These are phyloP conservation scores for Merops nubicus DNA, from an alignment of 2,113 vertebrate genomes.

Conservation along the genomic window DNA sequence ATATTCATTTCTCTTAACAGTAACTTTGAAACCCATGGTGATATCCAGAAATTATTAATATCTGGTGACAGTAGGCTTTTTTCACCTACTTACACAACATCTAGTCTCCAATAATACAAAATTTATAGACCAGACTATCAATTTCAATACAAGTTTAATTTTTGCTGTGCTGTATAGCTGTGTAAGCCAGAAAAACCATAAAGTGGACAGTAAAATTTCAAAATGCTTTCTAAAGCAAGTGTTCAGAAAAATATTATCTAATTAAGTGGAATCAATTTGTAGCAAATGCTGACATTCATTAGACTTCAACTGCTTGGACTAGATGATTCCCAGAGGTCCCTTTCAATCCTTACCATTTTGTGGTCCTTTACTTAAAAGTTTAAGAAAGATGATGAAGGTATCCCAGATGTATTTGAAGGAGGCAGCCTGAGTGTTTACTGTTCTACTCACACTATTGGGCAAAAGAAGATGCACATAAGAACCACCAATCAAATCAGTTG, in stretches of 20 bases:
- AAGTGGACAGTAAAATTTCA: background rate
- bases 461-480: background rate
- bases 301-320: background rate
- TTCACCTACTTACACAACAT: background rate
- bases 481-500: background rate
- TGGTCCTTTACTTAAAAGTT: background rate
- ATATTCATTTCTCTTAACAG: background rate
- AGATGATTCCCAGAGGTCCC: background rate
- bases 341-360: background rate
- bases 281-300: background rate
- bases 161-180: background rate
- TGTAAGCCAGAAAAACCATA: background rate
- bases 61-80: background rate
- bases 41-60: background rate
- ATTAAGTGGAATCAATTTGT: background rate
- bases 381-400: background rate
- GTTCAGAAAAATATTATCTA: background rate
- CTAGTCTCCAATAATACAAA: background rate
- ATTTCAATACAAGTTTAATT: background rate
- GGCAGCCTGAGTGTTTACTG: background rate
- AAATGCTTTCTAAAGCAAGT: background rate
- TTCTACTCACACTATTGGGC: background rate
- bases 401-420: background rate
- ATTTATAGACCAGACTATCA: background rate
- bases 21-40: background rate